Percentiles rank a stretch among this genome's conserved stretches.
These are phyloP conservation scores for Eupleurogrammus muticus DNA, from an alignment of 2,797 vertebrate genomes.

Conservation along the genomic window DNA sequence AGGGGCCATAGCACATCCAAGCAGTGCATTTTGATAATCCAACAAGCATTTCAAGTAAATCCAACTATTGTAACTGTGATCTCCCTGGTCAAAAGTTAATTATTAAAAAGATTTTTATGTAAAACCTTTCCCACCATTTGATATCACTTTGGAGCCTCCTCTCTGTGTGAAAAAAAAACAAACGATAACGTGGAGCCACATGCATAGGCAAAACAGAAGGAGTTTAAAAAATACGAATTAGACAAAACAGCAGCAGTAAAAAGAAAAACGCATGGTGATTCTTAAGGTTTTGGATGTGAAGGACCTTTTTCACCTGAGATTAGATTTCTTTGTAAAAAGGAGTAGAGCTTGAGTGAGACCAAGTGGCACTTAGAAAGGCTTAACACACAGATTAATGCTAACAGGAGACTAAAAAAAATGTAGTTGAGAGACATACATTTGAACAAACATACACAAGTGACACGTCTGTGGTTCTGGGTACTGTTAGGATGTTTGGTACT, in stretches of 20 bases:
- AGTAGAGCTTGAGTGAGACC: conserved; percentile 39
- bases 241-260: conserved; percentile 34
- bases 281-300: conserved; percentile 51
- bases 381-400: conserved; percentile 47
- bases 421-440: not conserved
- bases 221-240: conserved; percentile 19
- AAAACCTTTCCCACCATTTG: conserved; percentile 39
- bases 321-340: conserved; percentile 54
- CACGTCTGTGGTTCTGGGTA: conserved; percentile 13
- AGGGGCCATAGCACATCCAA: conserved; percentile 36
- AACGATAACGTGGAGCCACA: conserved; percentile 26
- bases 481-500: conserved; percentile 2
- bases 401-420: conserved; percentile 10
- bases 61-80: conserved; percentile 42
- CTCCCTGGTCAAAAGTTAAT: conserved; percentile 39
- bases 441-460: conserved; percentile 16
- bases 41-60: conserved; percentile 64
- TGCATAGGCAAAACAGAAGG: conserved; percentile 19
- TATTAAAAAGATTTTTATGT: conserved; percentile 44
- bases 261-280: conserved; percentile 27
- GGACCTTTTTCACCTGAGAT: conserved; percentile 76
- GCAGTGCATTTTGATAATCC: conserved; percentile 21
- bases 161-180: conserved; percentile 40
- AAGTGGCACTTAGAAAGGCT: conserved; percentile 61
- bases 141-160: conserved; percentile 12